These are phyloP conservation scores for Urechis unicinctus DNA, from an alignment of 2,888 invertebrate genomes.

Conservation along the genomic window DNA sequence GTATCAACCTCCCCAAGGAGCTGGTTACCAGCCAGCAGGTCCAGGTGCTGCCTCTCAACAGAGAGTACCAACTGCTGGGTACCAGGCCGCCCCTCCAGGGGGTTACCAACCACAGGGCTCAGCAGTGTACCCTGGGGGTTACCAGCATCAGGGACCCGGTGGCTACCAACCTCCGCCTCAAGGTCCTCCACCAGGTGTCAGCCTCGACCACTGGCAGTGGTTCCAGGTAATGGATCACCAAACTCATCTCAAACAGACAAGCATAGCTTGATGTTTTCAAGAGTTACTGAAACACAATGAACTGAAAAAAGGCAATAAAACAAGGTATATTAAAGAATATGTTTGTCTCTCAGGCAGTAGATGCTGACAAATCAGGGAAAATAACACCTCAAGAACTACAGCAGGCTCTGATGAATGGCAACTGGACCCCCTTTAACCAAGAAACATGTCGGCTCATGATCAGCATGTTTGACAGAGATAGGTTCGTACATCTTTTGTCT, in stretches of 20 bases:
- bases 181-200: slow-evolving; percentile 32
- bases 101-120: background rate
- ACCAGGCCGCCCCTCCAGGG: background rate
- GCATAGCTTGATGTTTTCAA: too few relatives aligned
- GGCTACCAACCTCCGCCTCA: background rate
- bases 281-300: too few relatives aligned
- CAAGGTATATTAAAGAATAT: background rate
- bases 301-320: too few relatives aligned
- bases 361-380: slow-evolving; percentile 19
- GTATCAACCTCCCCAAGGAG: background rate
- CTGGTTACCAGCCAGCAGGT: background rate
- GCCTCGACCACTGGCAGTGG: slow-evolving; percentile 45
- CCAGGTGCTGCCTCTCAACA: background rate
- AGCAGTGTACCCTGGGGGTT: background rate
- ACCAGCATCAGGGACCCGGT: background rate
- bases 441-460: slow-evolving; percentile 51
- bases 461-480: slow-evolving; percentile 50
- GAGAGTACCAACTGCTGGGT: background rate
- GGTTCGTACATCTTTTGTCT: slow-evolving; percentile 20
- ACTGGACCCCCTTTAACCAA: slow-evolving; percentile 49
- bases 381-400: slow-evolving; percentile 19
- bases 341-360: slow-evolving; percentile 16
- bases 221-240: slow-evolving; percentile 33
- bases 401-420: slow-evolving; percentile 44
- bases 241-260: too few relatives aligned